Evolutionary conservation across 2,113 vertebrate species (phyloP), one percentile per base, ranked within the genome.

Genomic region (Lampris megalopsis): DNA sequence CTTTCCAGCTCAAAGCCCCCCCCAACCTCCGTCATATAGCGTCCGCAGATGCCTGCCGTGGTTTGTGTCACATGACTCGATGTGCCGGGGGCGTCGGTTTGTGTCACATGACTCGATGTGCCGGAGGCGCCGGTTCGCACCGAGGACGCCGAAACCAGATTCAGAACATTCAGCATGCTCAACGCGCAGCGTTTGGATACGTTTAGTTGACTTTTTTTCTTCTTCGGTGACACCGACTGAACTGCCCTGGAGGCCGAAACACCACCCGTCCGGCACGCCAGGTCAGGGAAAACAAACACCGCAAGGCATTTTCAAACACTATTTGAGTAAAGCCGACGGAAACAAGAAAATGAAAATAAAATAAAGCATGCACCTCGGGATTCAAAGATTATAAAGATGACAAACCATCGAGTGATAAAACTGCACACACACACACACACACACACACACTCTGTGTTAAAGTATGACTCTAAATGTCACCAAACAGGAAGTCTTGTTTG

Each of bases 21-120:
- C 0, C 37, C 56, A 41, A 69, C 61, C 9, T 35, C 56, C 61
- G 59, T 86, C 77, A 86, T 73, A 84, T 0, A 73, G 71, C 52
- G 77, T 40, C 40, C 61, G 73, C 82, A 87, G 86, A 86, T 64
- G 72, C 78, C 45, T 65, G 54, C 58, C 56, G 35, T 37, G 11
- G n/a, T 76, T 68, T 10, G 36, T 37, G 9, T 6, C 9, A 59
- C 50, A 57, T 65, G 1, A 6, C 56, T 11, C 1, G 0, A 49
- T 37, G 11, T 9, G 61, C 47, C 35, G 67, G 61, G 71, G 2
- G 40, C 73, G 61, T 62, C 11, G 67, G 73, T 68, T 82, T 68
- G 61, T 24, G 24, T 24, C 24, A 24, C 24, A 24, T 24, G 24
- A 24, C 24, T 24, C 24, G 24, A 24, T 24, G 24, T 24, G 24